Evolutionary conservation across 2,113 vertebrate species (phyloP).

Genomic region (Otus sunia): DNA sequence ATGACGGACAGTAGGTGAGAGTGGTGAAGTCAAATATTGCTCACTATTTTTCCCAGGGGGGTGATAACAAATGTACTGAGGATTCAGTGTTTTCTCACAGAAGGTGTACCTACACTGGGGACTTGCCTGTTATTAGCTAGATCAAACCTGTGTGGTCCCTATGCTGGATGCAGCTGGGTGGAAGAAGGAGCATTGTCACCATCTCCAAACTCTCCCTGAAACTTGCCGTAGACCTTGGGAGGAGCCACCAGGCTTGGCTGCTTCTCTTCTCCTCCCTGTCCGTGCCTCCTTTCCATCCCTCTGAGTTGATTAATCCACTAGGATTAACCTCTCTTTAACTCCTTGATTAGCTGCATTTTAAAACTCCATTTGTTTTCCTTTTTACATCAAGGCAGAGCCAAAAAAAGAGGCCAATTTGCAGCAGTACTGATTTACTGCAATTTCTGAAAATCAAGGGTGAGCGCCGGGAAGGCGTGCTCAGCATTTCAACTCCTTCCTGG

Average conservation of each 20-base stretch:
- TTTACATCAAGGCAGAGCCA: slow-evolving; percentile 69
- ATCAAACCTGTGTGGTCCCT: background rate
- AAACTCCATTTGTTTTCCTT: slow-evolving; percentile 74
- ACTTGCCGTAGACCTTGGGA: background rate
- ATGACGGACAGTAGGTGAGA: background rate
- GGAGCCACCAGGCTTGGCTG: background rate
- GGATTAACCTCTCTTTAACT: slow-evolving; percentile 78
- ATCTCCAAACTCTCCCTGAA: background rate
- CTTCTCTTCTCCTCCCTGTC: background rate
- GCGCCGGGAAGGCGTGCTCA: background rate
- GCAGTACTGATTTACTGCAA: slow-evolving; percentile 69
- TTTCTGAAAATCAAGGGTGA: slow-evolving; percentile 74
- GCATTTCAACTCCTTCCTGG: slow-evolving; percentile 57
- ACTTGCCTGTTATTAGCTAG: background rate
- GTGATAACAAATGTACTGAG: accelerated
- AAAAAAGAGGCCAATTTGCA: slow-evolving; percentile 73
- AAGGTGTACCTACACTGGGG: background rate
- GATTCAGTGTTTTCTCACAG: background rate
- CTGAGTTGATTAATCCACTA: slow-evolving; percentile 74
- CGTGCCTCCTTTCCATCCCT: background rate
- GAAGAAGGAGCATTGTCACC: background rate
- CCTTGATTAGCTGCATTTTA: slow-evolving; percentile 79
- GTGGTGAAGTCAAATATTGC: background rate
- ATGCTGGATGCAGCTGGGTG: background rate
- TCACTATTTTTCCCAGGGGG: background rate